These are phyloP conservation scores for Nomada fabriciana DNA, from an alignment of 2,888 invertebrate genomes.

Conservation along the genomic window DNA sequence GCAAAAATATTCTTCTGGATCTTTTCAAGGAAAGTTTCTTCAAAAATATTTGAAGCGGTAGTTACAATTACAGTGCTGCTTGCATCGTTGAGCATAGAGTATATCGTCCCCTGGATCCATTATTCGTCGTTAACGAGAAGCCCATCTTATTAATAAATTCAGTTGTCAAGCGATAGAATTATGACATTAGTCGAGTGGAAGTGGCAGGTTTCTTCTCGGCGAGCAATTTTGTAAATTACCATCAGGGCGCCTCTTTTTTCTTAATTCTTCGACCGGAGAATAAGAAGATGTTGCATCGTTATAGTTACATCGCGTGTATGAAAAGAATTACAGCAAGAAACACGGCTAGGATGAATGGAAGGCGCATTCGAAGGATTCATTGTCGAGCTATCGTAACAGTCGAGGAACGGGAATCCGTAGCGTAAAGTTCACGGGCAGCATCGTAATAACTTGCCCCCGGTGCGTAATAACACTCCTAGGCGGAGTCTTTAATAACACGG, in stretches of 20 bases:
- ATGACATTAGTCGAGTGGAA: slow-evolving; percentile 10
- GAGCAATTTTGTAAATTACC: slow-evolving; percentile 18
- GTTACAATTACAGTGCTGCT: too few species aligned
- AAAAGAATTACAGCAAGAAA: slow-evolving; percentile 19
- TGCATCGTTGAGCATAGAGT: too few species aligned
- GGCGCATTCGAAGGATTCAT: slow-evolving; percentile 27
- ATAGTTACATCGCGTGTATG: too few species aligned
- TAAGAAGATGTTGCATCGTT: slow-evolving; percentile 27
- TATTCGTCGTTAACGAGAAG: neutral
- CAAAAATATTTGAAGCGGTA: too few species aligned
- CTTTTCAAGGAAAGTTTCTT: too few species aligned
- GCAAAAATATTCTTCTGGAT: too few species aligned
- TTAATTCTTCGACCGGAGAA: neutral
- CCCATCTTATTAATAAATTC: slow-evolving; percentile 22
- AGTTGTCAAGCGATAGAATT: slow-evolving; percentile 5
- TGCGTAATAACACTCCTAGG: slow-evolving; percentile 60
- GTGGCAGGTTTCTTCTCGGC: neutral
- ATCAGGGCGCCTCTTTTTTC: neutral
- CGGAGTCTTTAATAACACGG: slow-evolving; percentile 67
- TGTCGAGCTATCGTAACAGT: slow-evolving; percentile 23
- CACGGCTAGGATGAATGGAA: neutral
- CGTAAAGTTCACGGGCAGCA: slow-evolving; percentile 43
- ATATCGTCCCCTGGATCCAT: neutral
- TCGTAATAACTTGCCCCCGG: slow-evolving; percentile 65
- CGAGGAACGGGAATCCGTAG: slow-evolving; percentile 10